Conservation (phyloP, 2,888 invertebrate species). For the Amphipyra tragopoginis region DNA sequence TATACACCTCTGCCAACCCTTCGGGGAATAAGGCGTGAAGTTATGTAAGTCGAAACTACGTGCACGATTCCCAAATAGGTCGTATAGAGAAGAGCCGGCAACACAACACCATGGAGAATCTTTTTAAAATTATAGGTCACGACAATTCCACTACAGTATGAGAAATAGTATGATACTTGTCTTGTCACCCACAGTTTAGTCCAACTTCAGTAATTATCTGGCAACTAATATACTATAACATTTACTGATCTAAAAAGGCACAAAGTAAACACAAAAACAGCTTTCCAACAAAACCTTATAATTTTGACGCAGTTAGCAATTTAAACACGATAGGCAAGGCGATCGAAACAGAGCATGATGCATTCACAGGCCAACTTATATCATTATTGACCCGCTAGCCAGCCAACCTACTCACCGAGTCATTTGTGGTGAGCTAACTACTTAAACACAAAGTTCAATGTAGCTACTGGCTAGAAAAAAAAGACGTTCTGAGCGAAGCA, state of each 20-base stretch:
- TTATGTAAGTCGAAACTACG: no score
- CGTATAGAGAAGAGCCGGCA: no score
- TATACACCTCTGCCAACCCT: no score
- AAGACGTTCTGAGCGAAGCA: constrained; percentile 22
- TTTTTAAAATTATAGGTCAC: no score
- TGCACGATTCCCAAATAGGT: no score
- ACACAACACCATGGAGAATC: no score
- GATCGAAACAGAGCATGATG: constrained; percentile 30
- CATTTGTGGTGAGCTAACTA: constrained; percentile 15
- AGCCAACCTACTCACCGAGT: constrained; percentile 34
- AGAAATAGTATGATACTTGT: no score
- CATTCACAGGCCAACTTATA: constrained; percentile 37
- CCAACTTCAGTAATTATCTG: no score
- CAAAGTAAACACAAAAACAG: no score
- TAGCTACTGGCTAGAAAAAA: neutral
- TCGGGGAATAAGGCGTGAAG: no score
- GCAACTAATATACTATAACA: neutral
- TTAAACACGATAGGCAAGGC: constrained; percentile 1
- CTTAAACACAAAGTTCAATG: constrained; percentile 3
- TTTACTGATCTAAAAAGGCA: neutral
- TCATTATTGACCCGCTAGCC: constrained; percentile 31
- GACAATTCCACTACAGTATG: no score
- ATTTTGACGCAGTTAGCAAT: neutral
- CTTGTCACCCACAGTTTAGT: no score
- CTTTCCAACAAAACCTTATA: neutral